Conservation (phyloP, 2,888 invertebrate genomes). For the Alitta virens region DNA sequence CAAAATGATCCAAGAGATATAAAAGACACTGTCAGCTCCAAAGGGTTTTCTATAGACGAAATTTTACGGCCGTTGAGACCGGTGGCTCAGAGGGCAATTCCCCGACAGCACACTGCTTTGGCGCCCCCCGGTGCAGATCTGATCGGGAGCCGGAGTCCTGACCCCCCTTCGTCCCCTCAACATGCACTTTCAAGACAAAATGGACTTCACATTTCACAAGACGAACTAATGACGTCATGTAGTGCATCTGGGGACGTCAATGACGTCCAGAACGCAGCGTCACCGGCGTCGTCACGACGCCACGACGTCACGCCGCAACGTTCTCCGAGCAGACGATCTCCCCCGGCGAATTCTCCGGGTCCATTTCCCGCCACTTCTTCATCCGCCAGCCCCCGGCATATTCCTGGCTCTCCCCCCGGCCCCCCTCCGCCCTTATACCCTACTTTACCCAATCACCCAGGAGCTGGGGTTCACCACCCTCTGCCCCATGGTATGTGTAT, state of each 20-base stretch:
- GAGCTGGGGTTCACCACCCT: not conserved
- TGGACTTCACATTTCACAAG: no score
- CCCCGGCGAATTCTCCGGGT: not conserved
- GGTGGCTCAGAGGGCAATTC: not conserved
- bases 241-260: not conserved
- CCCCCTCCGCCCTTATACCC: not conserved
- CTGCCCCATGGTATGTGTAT: not conserved
- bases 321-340: not conserved
- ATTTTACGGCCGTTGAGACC: constrained; percentile 2
- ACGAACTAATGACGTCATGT: no score
- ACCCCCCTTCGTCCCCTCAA: not conserved
- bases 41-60: constrained; percentile 12
- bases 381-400: not conserved
- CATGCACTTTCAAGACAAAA: not conserved
- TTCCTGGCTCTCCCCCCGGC: not conserved
- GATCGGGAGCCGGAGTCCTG: not conserved
- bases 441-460: not conserved
- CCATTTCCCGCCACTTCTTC: not conserved
- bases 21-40: not conserved
- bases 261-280: not conserved
- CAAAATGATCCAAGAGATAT: not conserved
- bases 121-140: no score
- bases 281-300: not conserved
- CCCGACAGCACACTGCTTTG: not conserved
- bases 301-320: not conserved